A percentile compares a stretch with the other conserved stretches of the same genome.
Evolutionary conservation across 2,797 vertebrate genomes (phyloP).

Genomic region (Petrocephalus schoutedeni): DNA sequence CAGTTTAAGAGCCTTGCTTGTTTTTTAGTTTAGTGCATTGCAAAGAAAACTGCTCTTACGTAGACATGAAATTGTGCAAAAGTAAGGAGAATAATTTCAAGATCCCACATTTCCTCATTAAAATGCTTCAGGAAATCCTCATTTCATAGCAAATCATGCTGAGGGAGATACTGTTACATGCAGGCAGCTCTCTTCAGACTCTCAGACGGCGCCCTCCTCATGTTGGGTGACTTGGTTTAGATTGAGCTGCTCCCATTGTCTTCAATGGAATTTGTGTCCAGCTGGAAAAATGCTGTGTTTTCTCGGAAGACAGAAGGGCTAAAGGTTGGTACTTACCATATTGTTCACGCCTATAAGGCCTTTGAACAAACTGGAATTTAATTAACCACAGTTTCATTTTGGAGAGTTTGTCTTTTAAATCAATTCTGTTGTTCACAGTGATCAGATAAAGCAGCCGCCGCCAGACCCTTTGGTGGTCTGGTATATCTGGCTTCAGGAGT

Average conservation of each 20-base stretch:
- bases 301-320: not conserved
- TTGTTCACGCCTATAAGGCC: slow-evolving; percentile 24
- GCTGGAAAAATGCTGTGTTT: not conserved
- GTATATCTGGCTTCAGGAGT: not conserved
- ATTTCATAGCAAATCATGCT: not conserved
- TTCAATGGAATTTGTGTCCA: not conserved
- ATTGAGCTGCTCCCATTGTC: not conserved
- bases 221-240: not conserved
- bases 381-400: slow-evolving; percentile 41
- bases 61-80: not conserved
- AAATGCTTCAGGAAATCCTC: not conserved
- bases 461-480: not conserved
- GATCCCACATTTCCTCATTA: not conserved
- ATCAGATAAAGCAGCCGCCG: not conserved
- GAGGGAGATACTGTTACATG: not conserved
- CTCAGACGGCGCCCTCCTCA: not conserved
- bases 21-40: not conserved
- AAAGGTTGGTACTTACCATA: slow-evolving; percentile 40
- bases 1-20: not conserved
- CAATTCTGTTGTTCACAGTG: slow-evolving; percentile 26
- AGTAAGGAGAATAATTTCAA: not conserved
- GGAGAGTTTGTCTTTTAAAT: slow-evolving; percentile 40
- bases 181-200: not conserved
- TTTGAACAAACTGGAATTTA: slow-evolving; percentile 42
- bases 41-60: not conserved